Base-by-base conservation (phyloP, 2,888 invertebrate species). In the Scaptomyza cyrtandrae region DNA sequence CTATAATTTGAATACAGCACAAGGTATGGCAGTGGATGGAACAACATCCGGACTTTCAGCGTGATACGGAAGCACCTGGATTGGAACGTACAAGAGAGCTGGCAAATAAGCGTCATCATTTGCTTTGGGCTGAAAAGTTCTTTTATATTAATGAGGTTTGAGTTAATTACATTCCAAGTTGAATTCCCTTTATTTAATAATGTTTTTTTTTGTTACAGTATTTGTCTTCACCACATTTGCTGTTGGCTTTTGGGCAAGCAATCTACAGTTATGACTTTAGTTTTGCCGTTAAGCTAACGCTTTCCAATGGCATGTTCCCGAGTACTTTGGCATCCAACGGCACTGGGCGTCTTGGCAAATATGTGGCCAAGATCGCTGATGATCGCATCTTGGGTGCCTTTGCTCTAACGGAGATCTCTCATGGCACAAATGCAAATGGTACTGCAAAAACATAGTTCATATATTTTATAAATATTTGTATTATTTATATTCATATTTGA, bases 391-490 rank as follows among this genome's bases (percentile, higher is more conserved):
- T 93, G 75, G 96, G 96, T 4, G 95, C 97, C 82, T 98, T 97
- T 91, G 96, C 97, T 0, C 91, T 98, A 46, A 98, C 98, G 0
- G 98, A 98, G 92, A 94, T 98, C 9, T 94, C 96, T 0, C 98
- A 98, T 90, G 98, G 98, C 0, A 97, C 97, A 29, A 98, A 98
- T 91, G 96, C 97, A 0, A 75, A 75, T 63, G 75, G 75, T 75
- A 41, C 16, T 39, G 7, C 7, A 7, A 9, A 4, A 1, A 24
- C 1, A 1, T 6, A 14, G 2, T 3, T 1, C 19, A 14, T 3
- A 9, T 9, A 1, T 16, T 16, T 10, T 16, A 10, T 9, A 4
- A 41, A 5, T 10, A 10, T 4, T 41, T 10, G 10, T 16, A 41
- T 10, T 16, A 1, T 10, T 16, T 16, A 16, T 41, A 16, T 16